These are phyloP conservation scores for Encarsia formosa DNA, from an alignment of 2,888 invertebrate genomes.

Conservation along the genomic window DNA sequence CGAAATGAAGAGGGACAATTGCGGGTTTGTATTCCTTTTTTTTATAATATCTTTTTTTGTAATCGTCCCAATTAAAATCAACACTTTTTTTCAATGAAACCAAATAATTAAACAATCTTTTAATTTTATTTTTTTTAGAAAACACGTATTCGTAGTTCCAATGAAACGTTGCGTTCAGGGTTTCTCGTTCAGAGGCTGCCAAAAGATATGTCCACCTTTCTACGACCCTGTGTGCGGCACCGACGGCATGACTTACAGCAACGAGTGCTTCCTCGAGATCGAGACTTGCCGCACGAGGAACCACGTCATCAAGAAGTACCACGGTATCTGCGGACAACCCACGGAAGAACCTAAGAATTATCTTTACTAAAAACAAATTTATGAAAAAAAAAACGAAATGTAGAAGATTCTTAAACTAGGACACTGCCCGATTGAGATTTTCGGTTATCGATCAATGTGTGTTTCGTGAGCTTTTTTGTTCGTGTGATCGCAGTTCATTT, in stretches of 20 bases:
- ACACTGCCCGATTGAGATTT: too few relatives aligned
- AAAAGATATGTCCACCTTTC: constrained; percentile 78
- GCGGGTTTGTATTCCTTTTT: constrained; percentile 62
- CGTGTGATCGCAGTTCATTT: too few relatives aligned
- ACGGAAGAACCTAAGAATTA: constrained; percentile 84
- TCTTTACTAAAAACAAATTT: constrained; percentile 60
- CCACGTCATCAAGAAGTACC: constrained; percentile 71
- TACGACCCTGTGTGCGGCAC: constrained; percentile 92
- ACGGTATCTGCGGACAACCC: constrained; percentile 82
- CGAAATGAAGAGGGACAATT: constrained; percentile 86
- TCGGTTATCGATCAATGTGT: too few relatives aligned
- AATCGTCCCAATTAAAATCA: neutral
- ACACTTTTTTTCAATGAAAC: too few relatives aligned
- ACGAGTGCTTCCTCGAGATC: constrained; percentile 86
- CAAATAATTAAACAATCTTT: neutral
- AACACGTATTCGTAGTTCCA: constrained; percentile 87
- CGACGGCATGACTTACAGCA: constrained; percentile 88
- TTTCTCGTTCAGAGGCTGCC: constrained; percentile 82
- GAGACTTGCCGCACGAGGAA: constrained; percentile 85
- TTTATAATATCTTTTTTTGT: neutral
- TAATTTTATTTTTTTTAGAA: constrained; percentile 56
- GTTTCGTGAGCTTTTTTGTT: too few relatives aligned
- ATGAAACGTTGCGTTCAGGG: constrained; percentile 80
- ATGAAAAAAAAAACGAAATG: neutral
- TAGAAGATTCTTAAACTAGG: too few relatives aligned